These are phyloP conservation scores for Steinernema hermaphroditum DNA, from an alignment of 2,888 invertebrate species.

Conservation along the genomic window DNA sequence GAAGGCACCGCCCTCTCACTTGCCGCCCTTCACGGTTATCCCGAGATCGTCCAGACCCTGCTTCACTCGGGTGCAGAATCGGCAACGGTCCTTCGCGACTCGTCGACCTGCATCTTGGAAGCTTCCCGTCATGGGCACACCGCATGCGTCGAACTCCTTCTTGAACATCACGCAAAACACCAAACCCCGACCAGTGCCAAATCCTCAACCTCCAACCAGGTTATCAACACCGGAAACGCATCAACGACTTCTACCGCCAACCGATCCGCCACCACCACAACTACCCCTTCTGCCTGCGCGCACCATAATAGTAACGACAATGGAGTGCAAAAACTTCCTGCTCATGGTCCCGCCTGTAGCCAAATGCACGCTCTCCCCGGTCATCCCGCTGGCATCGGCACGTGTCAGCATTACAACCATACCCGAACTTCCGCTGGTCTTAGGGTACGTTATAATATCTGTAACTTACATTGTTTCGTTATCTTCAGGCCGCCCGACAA, in stretches of 20 bases:
- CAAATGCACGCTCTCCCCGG: constrained; percentile 4
- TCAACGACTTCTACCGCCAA: constrained; percentile 29
- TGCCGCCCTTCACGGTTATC: constrained; percentile 90
- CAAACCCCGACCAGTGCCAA: neutral
- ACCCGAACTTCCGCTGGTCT: neutral
- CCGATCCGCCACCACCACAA: constrained; percentile 1
- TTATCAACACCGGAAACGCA: neutral
- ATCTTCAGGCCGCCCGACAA: neutral
- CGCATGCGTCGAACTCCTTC: constrained; percentile 86
- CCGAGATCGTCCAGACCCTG: constrained; percentile 86
- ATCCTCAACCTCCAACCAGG: constrained; percentile 14
- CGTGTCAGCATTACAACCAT: constrained; percentile 4
- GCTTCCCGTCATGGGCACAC: constrained; percentile 97
- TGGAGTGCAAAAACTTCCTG: constrained; percentile 1
- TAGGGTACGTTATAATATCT: too few relatives aligned
- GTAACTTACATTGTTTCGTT: too few relatives aligned
- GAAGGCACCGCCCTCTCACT: constrained; percentile 95
- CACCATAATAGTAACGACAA: neutral
- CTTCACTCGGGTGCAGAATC: constrained; percentile 90
- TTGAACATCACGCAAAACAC: constrained; percentile 75
- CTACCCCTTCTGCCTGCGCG: constrained; percentile 10
- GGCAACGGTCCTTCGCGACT: constrained; percentile 94
- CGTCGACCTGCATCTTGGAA: constrained; percentile 96
- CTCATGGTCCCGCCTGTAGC: neutral
- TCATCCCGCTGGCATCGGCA: neutral